Percentiles rank a stretch among this genome's conserved stretches.
These are phyloP conservation scores for Dipodomys stephensi DNA, from an alignment of 2,113 vertebrate species.

Conservation along the genomic window DNA sequence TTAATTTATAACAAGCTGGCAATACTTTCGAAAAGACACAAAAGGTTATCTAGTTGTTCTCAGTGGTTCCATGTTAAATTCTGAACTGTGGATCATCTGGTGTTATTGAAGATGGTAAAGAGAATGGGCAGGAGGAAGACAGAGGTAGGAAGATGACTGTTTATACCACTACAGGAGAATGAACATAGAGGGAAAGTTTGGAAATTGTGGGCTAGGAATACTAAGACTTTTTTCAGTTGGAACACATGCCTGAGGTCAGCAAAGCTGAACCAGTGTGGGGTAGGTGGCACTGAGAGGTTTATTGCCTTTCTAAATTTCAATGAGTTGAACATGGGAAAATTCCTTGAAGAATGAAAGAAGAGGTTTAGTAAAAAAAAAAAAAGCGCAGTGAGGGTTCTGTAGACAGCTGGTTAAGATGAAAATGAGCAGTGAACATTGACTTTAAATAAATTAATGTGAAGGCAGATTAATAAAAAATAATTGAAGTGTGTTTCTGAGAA, in stretches of 20 bases:
- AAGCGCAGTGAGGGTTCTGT: background rate
- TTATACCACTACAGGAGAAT: conserved; percentile 16
- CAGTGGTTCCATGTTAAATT: conserved; percentile 20
- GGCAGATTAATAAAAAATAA: background rate
- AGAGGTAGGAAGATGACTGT: background rate
- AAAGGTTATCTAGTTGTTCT: conserved; percentile 30
- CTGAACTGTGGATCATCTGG: background rate
- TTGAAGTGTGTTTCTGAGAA: conserved; percentile 6
- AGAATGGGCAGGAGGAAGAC: background rate
- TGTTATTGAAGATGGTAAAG: background rate
- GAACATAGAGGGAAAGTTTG: background rate
- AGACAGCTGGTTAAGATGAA: background rate
- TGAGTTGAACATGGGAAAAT: conserved; percentile 5
- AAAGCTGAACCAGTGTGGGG: background rate
- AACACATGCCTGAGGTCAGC: background rate
- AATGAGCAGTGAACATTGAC: background rate
- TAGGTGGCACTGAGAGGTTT: conserved; percentile 29
- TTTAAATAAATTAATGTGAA: conserved; percentile 37
- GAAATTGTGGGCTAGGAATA: background rate
- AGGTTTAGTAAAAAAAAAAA: background rate
- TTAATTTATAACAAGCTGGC: conserved; percentile 11
- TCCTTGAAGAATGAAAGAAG: background rate
- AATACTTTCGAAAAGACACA: conserved; percentile 34
- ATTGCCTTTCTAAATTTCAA: background rate
- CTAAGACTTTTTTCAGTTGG: background rate